Base-by-base conservation (phyloP, 2,797 vertebrate species). In the Falco columbarius region DNA sequence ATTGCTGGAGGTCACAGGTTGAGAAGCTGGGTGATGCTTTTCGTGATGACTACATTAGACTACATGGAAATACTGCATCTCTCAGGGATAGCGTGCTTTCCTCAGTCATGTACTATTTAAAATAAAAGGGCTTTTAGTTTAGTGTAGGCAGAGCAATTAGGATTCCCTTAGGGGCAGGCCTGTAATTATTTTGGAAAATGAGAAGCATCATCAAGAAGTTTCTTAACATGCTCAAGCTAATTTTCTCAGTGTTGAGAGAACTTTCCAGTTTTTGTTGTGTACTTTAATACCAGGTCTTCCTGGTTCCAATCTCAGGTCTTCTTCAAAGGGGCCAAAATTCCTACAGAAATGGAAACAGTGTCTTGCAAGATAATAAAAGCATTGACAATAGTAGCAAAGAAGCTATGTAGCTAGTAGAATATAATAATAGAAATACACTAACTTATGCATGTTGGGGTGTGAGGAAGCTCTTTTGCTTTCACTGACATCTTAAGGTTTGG, bases 51-150 rank as follows among this genome's bases (percentile, higher is more conserved):
- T 94, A 56, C 82, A 27, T 89, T 74, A 65, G 49, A 87, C 73
- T 47, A 56, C 52, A 51, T 67, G 65, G 51, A 51, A 66, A 68
- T 59, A 29, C 29, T 19, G 30, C 1, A 1, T 90, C 67, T 94
- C 77, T 52, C 55, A 51, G 71, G 61, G 34, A 58, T 29, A 42
- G 13, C 13, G 40, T 67, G 49, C 36, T 71, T 90, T 65, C 83
- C 44, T 88, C 7, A 34, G 44, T 46, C 67, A n/a, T 6, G 29
- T 79, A 52, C 74, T 76, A 23, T 61, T 86, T 70, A 76, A 83
- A 79, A 47, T 81, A 47, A 67, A 76, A 93, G 52, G 36, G 56
- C 86, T 95, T 97, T 67, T 95, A 92, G 63, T 80, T 95, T 81
- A 59, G 86, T 47, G 38, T 54, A 71, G 68, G 56, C 74, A 95